phyloP scores from a whole-genome alignment of 1,140 invertebrate genomes.

The Leptinotarsa lineolata region DNA sequence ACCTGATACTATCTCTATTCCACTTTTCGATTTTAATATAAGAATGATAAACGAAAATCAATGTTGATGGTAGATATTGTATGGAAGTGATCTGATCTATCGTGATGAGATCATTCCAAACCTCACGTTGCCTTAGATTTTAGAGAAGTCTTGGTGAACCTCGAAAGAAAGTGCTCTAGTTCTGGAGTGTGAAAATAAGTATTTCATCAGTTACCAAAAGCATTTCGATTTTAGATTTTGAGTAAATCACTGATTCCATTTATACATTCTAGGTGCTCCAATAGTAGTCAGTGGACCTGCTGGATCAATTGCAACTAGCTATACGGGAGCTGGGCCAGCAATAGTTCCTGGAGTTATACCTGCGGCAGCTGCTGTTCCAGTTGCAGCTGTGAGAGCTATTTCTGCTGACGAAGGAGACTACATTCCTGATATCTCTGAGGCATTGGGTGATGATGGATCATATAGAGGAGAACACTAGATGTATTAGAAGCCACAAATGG shows the following conservation, averaged over 20 bases:
- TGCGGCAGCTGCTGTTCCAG: not conserved
- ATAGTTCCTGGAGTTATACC: conserved; percentile 31
- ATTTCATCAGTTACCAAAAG: too few relatives aligned
- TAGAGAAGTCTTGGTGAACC: too few relatives aligned
- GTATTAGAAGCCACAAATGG: not conserved
- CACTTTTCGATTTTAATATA: too few relatives aligned
- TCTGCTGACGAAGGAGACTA: conserved; percentile 32
- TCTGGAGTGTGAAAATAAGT: too few relatives aligned
- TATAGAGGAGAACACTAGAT: conserved; percentile 29
- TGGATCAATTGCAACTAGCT: conserved; percentile 34
- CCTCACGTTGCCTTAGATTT: too few relatives aligned
- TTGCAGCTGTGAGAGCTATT: conserved; percentile 7
- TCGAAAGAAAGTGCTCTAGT: too few relatives aligned
- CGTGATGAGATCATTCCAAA: too few relatives aligned
- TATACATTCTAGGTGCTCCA: conserved; percentile 12
- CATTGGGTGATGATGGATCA: conserved; percentile 42
- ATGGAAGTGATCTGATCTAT: too few relatives aligned
- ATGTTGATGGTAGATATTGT: too few relatives aligned
- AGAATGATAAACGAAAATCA: too few relatives aligned
- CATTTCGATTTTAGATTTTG: too few relatives aligned
- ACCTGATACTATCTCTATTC: too few relatives aligned
- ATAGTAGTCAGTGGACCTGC: conserved; percentile 29
- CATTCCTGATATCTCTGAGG: conserved; percentile 35
- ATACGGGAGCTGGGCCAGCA: conserved; percentile 33
- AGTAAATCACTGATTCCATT: not conserved